Base-by-base conservation (phyloP, 1,140 invertebrate genomes). In the Phenacoccus solenopsis region DNA sequence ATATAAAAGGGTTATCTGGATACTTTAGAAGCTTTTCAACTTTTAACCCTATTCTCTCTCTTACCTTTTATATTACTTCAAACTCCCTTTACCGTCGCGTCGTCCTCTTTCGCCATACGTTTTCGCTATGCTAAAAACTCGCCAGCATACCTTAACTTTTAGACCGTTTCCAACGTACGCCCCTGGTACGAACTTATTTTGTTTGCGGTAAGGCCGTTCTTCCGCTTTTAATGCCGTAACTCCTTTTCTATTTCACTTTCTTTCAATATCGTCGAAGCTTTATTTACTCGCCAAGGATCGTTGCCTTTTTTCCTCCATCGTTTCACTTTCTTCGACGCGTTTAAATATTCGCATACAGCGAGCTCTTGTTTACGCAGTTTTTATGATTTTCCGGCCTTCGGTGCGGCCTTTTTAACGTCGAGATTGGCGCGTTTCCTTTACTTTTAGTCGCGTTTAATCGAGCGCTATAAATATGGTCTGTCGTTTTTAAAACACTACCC, bases 1-100 rank as follows among this genome's bases (percentile, higher is more conserved):
- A 64, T 64, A 64, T 64, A 64, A 64, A 64, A 64, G 59, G 59
- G 59, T 64, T 64, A 64, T 64, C 59, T 64, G 59, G 59, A 64
- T 64, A 64, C 59, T 64, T 64, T 64, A 64, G 59, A 64, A 64
- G 59, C 59, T 64, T 64, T 64, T 64, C 59, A 64, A 64, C 59
- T 64, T 64, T 64, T 64, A 64, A 64, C 59, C 59, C 59, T 22
- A 64, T 64, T 10, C 25, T 64, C 21, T 64, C 25, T 10, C 25
- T 38, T 64, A 64, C 59, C 59, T 64, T 64, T 64, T 64, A 25
- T 64, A 25, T 64, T 64, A 25, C 59, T 64, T n/a, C 12, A 49
- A 5, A n/a, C n/a, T 10, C 38, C 16, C 16, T 49, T 16, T n/a
- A 10, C 38, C 16, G 12, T n/a, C 5, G 12, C 38, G 2, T n/a